Evolutionary conservation across 2,797 vertebrate genomes (phyloP).

Genomic region (Anguilla marmorata): DNA sequence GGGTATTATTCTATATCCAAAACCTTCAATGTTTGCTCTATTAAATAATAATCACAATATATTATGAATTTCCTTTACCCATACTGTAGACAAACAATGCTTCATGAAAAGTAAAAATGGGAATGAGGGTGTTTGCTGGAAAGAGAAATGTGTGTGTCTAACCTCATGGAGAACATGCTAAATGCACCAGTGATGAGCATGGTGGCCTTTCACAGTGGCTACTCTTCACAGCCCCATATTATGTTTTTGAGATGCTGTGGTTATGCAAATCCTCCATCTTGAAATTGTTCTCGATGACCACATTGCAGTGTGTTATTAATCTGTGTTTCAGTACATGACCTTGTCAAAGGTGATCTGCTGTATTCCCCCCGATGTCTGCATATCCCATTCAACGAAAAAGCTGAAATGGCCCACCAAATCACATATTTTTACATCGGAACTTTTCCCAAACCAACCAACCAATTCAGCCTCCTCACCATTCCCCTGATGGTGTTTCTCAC

Average conservation of each 20-base stretch:
- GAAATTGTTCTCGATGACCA: not conserved
- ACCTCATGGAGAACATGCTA: not conserved
- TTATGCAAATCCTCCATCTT: too few species aligned
- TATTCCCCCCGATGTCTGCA: not conserved
- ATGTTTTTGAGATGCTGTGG: too few species aligned
- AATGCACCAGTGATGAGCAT: not conserved
- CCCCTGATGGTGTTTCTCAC: not conserved
- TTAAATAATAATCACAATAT: not conserved
- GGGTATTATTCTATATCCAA: conserved; percentile 26
- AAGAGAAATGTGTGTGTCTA: not conserved
- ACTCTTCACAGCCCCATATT: too few species aligned
- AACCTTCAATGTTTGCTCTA: not conserved
- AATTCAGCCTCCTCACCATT: not conserved
- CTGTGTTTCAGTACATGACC: not conserved
- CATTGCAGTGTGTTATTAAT: not conserved
- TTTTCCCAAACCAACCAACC: not conserved
- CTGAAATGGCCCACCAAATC: not conserved
- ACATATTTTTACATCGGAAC: not conserved
- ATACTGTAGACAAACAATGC: not conserved
- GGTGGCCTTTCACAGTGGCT: not conserved
- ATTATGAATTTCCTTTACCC: not conserved
- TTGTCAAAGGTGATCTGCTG: not conserved
- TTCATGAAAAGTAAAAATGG: not conserved
- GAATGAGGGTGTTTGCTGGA: not conserved
- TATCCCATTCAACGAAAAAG: not conserved